Conservation (phyloP, 2,888 invertebrate species). For the Brachycybe producta region DNA sequence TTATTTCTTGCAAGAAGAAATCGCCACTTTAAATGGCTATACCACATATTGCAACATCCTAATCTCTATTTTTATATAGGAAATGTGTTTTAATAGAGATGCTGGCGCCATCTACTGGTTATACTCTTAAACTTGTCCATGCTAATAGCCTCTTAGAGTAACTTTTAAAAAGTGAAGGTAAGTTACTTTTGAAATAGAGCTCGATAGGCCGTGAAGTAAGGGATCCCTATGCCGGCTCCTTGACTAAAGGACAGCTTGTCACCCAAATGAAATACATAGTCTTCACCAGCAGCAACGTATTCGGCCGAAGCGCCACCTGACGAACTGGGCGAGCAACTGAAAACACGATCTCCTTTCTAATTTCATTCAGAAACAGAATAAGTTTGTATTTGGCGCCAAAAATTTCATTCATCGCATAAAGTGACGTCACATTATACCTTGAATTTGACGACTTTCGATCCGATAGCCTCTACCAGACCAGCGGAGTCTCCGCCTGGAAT, state of each 20-base stretch:
- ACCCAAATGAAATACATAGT: conserved; percentile 32
- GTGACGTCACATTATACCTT: conserved; percentile 30
- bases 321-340: conserved; percentile 21
- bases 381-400: not conserved
- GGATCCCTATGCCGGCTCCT: conserved; percentile 43
- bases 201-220: conserved; percentile 44
- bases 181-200: conserved; percentile 38
- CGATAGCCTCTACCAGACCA: conserved; percentile 39
- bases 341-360: conserved; percentile 25
- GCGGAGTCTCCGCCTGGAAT: conserved; percentile 43
- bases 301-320: conserved; percentile 36
- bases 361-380: not conserved
- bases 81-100: no score
- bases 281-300: conserved; percentile 32
- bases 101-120: no score
- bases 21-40: no score
- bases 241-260: conserved; percentile 37
- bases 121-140: no score
- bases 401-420: conserved; percentile 4
- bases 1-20: no score
- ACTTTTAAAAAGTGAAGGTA: not conserved
- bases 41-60: no score
- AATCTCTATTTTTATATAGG: no score
- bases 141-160: no score
- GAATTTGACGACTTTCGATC: conserved; percentile 33